A percentile compares a stretch with the other conserved stretches of the same genome.
Conservation (phyloP, 2,888 invertebrate species). For the Tenodera sinensis region DNA sequence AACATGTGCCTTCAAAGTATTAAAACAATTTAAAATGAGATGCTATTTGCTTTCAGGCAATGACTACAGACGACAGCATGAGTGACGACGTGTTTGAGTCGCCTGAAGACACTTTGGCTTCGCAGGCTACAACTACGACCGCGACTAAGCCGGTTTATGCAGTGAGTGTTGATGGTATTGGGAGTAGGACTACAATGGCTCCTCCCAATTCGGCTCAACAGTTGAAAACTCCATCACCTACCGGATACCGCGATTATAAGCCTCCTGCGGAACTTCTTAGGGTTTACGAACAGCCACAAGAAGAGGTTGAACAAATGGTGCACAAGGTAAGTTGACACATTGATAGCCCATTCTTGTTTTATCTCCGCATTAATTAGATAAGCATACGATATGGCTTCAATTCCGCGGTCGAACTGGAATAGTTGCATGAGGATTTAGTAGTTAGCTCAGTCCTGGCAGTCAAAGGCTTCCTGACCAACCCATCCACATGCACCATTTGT, state of each 20-base stretch:
- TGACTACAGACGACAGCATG: constrained; percentile 69
- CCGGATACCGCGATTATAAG: constrained; percentile 75
- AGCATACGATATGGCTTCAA: too few relatives aligned
- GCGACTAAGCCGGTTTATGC: not conserved
- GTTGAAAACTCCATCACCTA: constrained; percentile 61
- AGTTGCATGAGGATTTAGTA: too few relatives aligned
- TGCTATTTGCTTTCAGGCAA: constrained; percentile 44
- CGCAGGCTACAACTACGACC: not conserved
- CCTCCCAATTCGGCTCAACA: constrained; percentile 35
- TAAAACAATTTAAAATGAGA: not conserved
- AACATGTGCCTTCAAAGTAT: not conserved
- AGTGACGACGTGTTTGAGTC: constrained; percentile 82
- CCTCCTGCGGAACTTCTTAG: constrained; percentile 65
- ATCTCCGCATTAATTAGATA: not conserved
- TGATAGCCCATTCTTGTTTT: not conserved
- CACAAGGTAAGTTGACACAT: constrained; percentile 56
- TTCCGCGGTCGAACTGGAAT: too few relatives aligned
- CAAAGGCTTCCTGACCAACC: too few relatives aligned
- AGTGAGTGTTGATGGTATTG: constrained; percentile 34
- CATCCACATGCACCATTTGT: too few relatives aligned
- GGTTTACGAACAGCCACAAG: constrained; percentile 28
- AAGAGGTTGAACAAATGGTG: constrained; percentile 53
- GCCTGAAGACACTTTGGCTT: constrained; percentile 42
- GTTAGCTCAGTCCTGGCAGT: too few relatives aligned
- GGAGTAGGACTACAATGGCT: constrained; percentile 45